These are phyloP conservation scores for Gavia stellata DNA, from an alignment of 2,113 vertebrate species.

Conservation along the genomic window DNA sequence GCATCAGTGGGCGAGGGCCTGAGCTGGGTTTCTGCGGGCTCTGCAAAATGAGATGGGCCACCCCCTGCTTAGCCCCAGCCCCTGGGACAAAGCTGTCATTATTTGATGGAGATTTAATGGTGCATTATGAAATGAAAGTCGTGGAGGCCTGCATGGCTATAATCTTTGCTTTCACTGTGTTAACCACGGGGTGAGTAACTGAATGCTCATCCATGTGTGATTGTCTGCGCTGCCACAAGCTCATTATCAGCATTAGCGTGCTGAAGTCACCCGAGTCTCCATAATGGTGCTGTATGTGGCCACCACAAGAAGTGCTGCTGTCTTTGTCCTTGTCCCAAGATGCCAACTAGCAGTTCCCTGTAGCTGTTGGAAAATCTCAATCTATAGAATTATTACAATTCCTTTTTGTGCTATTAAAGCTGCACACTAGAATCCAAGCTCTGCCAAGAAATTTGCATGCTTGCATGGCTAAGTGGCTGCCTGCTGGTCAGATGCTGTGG, in stretches of 20 bases:
- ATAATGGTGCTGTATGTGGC: neutral
- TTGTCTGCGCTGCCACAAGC: neutral
- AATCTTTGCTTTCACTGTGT: conserved; percentile 12
- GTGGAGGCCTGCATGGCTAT: neutral
- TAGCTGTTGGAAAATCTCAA: neutral
- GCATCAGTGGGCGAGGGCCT: neutral
- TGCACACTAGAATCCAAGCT: neutral
- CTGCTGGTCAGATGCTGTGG: neutral
- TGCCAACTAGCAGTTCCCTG: neutral
- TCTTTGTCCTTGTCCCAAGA: neutral
- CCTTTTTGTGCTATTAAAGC: neutral
- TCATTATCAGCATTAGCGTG: neutral
- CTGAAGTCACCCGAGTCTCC: neutral
- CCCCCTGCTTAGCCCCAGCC: neutral
- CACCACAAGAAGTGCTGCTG: neutral
- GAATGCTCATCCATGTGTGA: conserved; percentile 10
- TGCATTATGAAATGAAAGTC: neutral
- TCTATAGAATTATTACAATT: neutral
- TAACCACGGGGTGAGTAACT: conserved; percentile 21
- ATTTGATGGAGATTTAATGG: conserved; percentile 19
- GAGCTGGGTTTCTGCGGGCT: neutral
- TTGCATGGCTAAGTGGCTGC: neutral
- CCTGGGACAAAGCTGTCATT: conserved; percentile 4
- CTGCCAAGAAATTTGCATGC: neutral
- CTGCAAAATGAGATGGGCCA: neutral